Evolutionary conservation across 2,113 vertebrate genomes (phyloP).

Genomic region (Saimiri boliviensis): DNA sequence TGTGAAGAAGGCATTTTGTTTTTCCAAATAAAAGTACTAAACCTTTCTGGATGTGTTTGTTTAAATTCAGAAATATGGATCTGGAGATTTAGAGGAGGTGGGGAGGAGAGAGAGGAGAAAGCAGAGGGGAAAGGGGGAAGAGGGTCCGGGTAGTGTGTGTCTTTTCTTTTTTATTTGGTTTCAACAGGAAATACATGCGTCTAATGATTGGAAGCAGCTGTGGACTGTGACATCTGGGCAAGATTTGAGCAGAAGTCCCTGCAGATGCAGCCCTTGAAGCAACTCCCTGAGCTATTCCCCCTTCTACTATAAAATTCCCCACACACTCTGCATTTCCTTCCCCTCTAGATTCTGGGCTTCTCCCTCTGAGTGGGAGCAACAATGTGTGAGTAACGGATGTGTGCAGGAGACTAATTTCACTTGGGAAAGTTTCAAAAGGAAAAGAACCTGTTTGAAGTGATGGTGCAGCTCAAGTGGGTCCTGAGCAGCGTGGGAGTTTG

Average conservation of each 20-base stretch:
- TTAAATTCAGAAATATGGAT: slow-evolving; percentile 11
- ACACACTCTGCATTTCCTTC: too few species aligned
- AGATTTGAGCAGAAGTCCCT: slow-evolving; percentile 39
- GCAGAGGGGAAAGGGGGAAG: background rate
- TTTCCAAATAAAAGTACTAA: background rate
- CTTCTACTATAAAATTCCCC: background rate
- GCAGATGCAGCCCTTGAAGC: slow-evolving; percentile 1
- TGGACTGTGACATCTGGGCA: slow-evolving; percentile 61
- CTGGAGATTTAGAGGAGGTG: background rate
- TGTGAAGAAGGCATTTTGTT: background rate
- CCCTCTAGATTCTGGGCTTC: fast-evolving
- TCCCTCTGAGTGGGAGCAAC: background rate
- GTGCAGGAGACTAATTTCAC: background rate
- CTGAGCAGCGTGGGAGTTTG: too few species aligned
- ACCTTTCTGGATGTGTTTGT: background rate
- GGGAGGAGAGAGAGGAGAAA: background rate
- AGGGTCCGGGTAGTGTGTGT: background rate
- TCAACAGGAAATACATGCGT: slow-evolving; percentile 74
- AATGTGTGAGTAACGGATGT: background rate
- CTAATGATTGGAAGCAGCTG: slow-evolving; percentile 76
- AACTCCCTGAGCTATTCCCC: background rate
- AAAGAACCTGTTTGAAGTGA: background rate
- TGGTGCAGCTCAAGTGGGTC: background rate
- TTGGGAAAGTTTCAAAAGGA: background rate
- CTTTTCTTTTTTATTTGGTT: slow-evolving; percentile 50